These are phyloP conservation scores for Paratrypauchen microcephalus DNA, from an alignment of 2,797 vertebrate genomes.

Conservation along the genomic window DNA sequence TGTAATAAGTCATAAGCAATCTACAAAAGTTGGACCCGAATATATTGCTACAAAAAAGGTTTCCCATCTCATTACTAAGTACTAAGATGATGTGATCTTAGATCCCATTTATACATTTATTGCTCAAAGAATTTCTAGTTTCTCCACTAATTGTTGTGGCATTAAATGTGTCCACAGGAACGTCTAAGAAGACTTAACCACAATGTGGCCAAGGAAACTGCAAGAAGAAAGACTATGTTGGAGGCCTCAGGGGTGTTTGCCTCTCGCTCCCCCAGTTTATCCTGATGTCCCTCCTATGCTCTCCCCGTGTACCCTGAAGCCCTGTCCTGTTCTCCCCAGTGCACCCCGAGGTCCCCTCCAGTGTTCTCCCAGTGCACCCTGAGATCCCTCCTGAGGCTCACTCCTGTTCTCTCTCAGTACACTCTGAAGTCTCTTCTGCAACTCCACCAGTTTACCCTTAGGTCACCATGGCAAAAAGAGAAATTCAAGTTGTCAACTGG, in stretches of 20 bases:
- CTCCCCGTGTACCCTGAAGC: background rate
- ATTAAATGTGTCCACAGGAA: conserved; percentile 72
- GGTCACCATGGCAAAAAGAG: no score
- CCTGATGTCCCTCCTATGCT: conserved; percentile 45
- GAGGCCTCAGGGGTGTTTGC: conserved; percentile 86
- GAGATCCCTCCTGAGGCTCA: background rate
- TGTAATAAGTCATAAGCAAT: no score
- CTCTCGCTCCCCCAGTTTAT: conserved; percentile 86
- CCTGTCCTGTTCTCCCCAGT: background rate
- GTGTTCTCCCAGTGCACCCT: background rate
- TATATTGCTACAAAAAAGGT: no score
- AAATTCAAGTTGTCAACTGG: no score
- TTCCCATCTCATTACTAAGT: no score
- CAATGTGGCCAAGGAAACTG: conserved; percentile 91
- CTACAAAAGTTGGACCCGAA: no score
- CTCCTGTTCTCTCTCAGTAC: background rate
- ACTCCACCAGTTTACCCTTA: no score
- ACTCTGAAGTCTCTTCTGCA: no score
- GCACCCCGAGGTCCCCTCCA: background rate
- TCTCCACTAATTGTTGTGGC: background rate
- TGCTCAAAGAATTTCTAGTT: background rate
- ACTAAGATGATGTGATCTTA: no score
- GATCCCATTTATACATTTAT: background rate
- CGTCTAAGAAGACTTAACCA: conserved; percentile 88
- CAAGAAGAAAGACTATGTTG: conserved; percentile 88